phyloP scores from a whole-genome alignment of 2,797 vertebrate genomes.

The Hydrolagus colliei region DNA sequence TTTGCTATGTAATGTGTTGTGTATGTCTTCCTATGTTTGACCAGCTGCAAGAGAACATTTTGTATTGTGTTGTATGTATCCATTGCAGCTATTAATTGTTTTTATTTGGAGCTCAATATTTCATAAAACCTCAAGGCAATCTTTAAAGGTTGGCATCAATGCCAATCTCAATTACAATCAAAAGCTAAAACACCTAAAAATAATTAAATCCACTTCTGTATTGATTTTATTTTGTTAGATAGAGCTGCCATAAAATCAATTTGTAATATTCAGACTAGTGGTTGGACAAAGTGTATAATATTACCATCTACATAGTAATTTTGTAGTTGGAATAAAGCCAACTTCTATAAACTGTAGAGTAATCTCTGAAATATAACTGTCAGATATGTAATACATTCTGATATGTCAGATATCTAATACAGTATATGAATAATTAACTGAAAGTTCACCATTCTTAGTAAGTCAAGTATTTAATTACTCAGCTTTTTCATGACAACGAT shows the following conservation, averaged over 20 bases:
- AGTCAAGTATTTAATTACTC: constrained; percentile 10
- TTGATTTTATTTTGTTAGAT: not conserved
- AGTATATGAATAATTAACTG: not conserved
- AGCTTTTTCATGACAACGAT: not conserved
- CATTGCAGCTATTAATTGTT: not conserved
- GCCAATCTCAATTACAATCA: not conserved
- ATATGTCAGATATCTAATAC: not conserved
- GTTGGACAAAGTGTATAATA: not conserved
- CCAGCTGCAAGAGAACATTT: too few species aligned
- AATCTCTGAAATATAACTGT: not conserved
- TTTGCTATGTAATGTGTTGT: too few species aligned
- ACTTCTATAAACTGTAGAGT: not conserved
- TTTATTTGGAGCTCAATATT: not conserved
- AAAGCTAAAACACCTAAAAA: not conserved
- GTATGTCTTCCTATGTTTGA: too few species aligned
- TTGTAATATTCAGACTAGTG: not conserved
- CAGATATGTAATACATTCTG: not conserved
- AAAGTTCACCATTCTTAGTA: not conserved
- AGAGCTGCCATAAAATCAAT: not conserved
- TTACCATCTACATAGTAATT: not conserved
- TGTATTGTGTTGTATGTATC: not conserved
- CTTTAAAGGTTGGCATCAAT: too few species aligned
- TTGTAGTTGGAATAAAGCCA: not conserved
- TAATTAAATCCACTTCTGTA: not conserved
- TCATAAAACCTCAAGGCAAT: not conserved